These are phyloP conservation scores for Penaeus indicus DNA, from an alignment of 1,140 invertebrate genomes.

Conservation along the genomic window DNA sequence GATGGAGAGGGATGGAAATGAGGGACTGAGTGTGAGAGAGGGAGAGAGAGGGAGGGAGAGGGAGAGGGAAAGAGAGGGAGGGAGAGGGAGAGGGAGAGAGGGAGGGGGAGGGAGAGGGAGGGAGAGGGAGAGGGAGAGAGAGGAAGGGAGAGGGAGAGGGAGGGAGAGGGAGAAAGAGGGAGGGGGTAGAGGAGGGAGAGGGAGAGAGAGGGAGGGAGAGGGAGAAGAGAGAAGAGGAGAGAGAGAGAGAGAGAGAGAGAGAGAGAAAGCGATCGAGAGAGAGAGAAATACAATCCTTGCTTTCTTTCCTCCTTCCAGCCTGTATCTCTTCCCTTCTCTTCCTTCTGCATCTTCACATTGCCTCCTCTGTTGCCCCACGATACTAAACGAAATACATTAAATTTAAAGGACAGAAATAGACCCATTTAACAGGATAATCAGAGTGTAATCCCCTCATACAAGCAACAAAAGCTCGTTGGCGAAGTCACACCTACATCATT, in stretches of 20 bases:
- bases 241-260: slow-evolving; percentile 28
- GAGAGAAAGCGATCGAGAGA: not conserved
- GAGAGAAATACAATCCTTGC: not conserved
- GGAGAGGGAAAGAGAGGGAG: not conserved
- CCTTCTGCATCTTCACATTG: too few relatives aligned
- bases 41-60: slow-evolving; percentile 18
- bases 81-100: not conserved
- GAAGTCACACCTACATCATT: too few relatives aligned
- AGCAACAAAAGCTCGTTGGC: too few relatives aligned
- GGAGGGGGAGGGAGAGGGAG: not conserved
- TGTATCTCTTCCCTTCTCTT: slow-evolving; percentile 17
- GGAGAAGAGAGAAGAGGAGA: not conserved
- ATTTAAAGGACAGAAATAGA: too few relatives aligned
- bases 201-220: too few relatives aligned
- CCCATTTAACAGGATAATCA: too few relatives aligned
- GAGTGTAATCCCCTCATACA: too few relatives aligned
- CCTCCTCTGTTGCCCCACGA: too few relatives aligned
- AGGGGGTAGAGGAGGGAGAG: not conserved
- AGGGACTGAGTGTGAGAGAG: not conserved
- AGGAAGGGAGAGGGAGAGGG: not conserved
- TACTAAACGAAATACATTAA: too few relatives aligned
- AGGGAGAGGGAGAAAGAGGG: not conserved
- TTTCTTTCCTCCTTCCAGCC: not conserved
- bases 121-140: too few relatives aligned
- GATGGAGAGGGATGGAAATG: not conserved